A percentile compares a stretch with the other conserved stretches of the same genome.
These are phyloP conservation scores for Elysia crispata DNA, from an alignment of 2,888 invertebrate genomes.

Conservation along the genomic window DNA sequence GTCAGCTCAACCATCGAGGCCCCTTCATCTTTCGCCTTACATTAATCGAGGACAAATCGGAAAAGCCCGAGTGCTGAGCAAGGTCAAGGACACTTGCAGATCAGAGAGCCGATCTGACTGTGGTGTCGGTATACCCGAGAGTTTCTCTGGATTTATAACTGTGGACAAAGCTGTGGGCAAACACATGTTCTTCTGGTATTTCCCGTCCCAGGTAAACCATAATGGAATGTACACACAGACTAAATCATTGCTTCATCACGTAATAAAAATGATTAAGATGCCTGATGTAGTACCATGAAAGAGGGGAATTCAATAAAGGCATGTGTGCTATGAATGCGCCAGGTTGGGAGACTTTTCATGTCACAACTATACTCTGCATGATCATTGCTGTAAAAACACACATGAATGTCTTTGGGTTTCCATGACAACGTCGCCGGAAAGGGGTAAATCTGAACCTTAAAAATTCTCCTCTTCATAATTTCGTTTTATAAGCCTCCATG, in stretches of 20 bases:
- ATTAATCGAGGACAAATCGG: background rate
- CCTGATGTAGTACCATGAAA: too few species aligned
- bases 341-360: too few species aligned
- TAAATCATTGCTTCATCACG: background rate
- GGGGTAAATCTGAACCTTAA: too few species aligned
- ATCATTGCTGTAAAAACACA: background rate
- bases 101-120: background rate
- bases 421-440: too few species aligned
- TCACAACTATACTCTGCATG: background rate
- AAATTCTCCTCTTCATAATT: too few species aligned
- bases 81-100: background rate
- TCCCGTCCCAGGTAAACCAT: too few species aligned
- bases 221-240: background rate
- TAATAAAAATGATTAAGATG: too few species aligned
- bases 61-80: background rate
- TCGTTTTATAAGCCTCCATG: too few species aligned
- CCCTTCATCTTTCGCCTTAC: background rate
- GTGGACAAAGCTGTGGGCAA: background rate
- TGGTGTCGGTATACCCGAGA: background rate
- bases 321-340: too few species aligned
- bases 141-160: background rate
- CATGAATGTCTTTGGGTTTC: background rate
- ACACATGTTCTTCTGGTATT: background rate
- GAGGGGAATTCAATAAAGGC: too few species aligned
- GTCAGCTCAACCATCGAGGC: too few species aligned